Conservation (phyloP, 2,113 vertebrate species). For the Tetraodon nigroviridis region DNA sequence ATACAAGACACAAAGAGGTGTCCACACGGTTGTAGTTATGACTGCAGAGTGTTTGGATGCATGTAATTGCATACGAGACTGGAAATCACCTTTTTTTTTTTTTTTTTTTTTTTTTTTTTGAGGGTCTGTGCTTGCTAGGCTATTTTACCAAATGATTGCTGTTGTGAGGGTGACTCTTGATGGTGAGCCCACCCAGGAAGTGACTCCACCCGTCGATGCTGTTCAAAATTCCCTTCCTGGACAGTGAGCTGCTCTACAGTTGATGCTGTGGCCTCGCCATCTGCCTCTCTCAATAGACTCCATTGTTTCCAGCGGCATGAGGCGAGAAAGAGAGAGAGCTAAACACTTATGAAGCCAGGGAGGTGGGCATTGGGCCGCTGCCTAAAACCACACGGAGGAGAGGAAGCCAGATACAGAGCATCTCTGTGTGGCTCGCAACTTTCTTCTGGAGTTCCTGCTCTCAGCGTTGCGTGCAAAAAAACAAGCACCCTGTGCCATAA, state of each 20-base stretch:
- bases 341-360: constrained; percentile 48
- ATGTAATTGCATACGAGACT: constrained; percentile 26
- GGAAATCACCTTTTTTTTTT: constrained; percentile 30
- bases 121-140: constrained; percentile 10
- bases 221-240: constrained; percentile 51
- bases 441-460: constrained; percentile 54
- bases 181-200: constrained; percentile 64
- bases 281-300: constrained; percentile 66
- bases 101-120: neutral
- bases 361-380: constrained; percentile 60
- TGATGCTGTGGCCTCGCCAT: constrained; percentile 41
- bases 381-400: constrained; percentile 73
- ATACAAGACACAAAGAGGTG: neutral
- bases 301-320: constrained; percentile 66
- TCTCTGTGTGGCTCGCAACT: constrained; percentile 63
- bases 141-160: constrained; percentile 27
- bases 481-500: constrained; percentile 52
- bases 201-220: constrained; percentile 63
- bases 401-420: constrained; percentile 65
- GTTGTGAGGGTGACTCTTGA: neutral
- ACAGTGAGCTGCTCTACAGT: constrained; percentile 39
- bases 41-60: constrained; percentile 11
- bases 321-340: constrained; percentile 45
- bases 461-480: constrained; percentile 47
- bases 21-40: constrained; percentile 9